phyloP scores from a whole-genome alignment of 2,797 vertebrate genomes.

The Benthosema pterotum region DNA sequence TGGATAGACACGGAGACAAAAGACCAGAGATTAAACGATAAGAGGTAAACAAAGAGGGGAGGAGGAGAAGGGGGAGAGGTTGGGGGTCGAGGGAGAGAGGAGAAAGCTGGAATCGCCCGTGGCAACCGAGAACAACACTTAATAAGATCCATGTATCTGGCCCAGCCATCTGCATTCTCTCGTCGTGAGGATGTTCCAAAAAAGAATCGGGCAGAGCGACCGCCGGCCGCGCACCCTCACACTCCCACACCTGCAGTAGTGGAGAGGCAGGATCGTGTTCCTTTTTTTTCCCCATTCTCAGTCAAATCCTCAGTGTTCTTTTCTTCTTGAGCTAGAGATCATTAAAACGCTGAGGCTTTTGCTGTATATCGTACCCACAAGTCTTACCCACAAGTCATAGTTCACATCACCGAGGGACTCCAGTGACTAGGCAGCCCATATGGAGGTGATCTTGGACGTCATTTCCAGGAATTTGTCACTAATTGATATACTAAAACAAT shows the following conservation, averaged over 20 bases:
- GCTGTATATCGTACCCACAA: no score
- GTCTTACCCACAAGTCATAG: no score
- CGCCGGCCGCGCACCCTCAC: background rate
- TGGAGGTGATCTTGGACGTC: no score
- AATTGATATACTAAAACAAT: no score
- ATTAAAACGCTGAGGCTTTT: no score
- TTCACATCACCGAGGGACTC: no score
- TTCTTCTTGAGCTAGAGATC: no score
- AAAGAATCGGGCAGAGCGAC: conserved; percentile 7
- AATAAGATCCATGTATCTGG: conserved; percentile 23
- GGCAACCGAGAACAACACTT: conserved; percentile 24
- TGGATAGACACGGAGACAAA: conserved; percentile 21
- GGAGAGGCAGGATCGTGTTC: conserved; percentile 17
- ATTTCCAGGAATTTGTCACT: no score
- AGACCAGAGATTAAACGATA: conserved; percentile 22
- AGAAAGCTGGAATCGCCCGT: conserved; percentile 6
- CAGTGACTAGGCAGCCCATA: no score
- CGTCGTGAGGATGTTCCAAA: conserved; percentile 26
- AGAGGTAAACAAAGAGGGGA: background rate
- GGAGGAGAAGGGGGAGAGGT: conserved; percentile 4
- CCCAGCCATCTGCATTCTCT: conserved; percentile 34
- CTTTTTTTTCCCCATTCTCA: conserved; percentile 31
- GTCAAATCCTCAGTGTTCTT: background rate
- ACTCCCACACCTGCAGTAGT: conserved; percentile 32
- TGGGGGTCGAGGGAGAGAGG: conserved; percentile 2